Evolutionary conservation across 2,113 vertebrate genomes (phyloP).

Genomic region (Sisor rabdophorus): DNA sequence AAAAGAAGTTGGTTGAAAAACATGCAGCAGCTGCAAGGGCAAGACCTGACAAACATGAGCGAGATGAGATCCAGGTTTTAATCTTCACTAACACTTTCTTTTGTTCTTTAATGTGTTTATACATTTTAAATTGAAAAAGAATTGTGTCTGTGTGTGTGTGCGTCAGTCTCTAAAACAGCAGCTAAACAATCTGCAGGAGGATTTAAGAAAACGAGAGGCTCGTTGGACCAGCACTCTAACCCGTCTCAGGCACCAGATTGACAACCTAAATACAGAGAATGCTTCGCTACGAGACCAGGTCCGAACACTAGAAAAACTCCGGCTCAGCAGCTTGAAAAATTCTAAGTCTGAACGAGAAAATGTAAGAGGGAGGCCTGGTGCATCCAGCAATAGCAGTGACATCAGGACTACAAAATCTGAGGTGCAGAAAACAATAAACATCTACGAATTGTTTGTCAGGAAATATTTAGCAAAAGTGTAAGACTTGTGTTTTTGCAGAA

Average conservation of each 20-base stretch:
- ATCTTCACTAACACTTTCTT: too few species aligned
- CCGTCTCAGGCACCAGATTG: constrained; percentile 83
- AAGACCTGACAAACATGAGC: constrained; percentile 89
- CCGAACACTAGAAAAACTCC: constrained; percentile 81
- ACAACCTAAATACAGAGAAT: constrained; percentile 80
- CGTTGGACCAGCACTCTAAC: constrained; percentile 83
- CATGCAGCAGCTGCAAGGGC: constrained; percentile 77
- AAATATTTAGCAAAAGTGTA: neutral
- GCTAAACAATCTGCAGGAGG: constrained; percentile 82
- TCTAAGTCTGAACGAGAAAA: constrained; percentile 54
- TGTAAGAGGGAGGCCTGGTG: constrained; percentile 44
- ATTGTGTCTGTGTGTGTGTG: neutral
- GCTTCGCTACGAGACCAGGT: constrained; percentile 80
- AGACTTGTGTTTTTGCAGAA: constrained; percentile 60
- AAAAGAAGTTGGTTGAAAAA: constrained; percentile 88
- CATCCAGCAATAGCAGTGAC: constrained; percentile 50
- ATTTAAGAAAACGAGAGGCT: constrained; percentile 80
- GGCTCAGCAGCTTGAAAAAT: constrained; percentile 82
- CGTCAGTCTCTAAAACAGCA: constrained; percentile 82
- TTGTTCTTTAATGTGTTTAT: neutral
- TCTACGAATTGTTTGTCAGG: neutral
- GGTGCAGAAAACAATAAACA: constrained; percentile 11
- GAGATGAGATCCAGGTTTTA: constrained; percentile 90
- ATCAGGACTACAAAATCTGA: constrained; percentile 32
- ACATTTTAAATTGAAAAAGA: too few species aligned